Evolutionary conservation across 1,140 invertebrate genomes (phyloP), one percentile per base, ranked within the genome.

Genomic region (Drosophila auraria): DNA sequence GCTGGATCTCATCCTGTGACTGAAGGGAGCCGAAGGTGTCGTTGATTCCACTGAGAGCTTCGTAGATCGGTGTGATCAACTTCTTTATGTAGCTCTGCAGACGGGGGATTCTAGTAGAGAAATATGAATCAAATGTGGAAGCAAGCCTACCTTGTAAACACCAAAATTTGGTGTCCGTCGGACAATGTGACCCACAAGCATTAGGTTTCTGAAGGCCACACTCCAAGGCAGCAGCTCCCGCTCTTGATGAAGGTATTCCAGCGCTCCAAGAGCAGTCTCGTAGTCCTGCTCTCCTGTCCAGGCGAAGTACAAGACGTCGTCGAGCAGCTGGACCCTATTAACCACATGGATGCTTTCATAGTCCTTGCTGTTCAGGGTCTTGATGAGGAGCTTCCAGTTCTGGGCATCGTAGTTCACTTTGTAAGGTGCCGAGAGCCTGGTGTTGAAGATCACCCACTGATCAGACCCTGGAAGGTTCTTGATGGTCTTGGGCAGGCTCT

Each of bases 251-350:
- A 97, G 92, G 87, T 97, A 97, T 14, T 93, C 93, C 0, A 95
- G 65, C 3, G 95, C 30, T 11, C 94, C 93, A 0, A 98, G 93
- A 3, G 96, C 94, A 0, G 95, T 93, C 3, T 93, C 91, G 80
- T 98, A 98, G 50, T 94, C 91, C 1, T 97, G 70, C 4, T 94
- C 87, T 6, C 95, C 95, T 45, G 94, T 95, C 93, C 95, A 95
- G 2, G 96, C 96, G 12, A 98, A 94, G 68, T 95, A 95, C 73
- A 97, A 94, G 4, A 96, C 94, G 93, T 98, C 97, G 44, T 96
- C 95, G 11, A 98, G 93, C 2, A 98, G 92, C 91, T 98, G 97
- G 1, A 97, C 97, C 61, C 97, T 93, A 78, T 97, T 97, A 14
- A 97, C 93, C 2, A 93, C 87, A 17, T 96, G 94, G 27, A 98